These are phyloP conservation scores for Saturnia japonica DNA, from an alignment of 2,888 invertebrate species.

Conservation along the genomic window DNA sequence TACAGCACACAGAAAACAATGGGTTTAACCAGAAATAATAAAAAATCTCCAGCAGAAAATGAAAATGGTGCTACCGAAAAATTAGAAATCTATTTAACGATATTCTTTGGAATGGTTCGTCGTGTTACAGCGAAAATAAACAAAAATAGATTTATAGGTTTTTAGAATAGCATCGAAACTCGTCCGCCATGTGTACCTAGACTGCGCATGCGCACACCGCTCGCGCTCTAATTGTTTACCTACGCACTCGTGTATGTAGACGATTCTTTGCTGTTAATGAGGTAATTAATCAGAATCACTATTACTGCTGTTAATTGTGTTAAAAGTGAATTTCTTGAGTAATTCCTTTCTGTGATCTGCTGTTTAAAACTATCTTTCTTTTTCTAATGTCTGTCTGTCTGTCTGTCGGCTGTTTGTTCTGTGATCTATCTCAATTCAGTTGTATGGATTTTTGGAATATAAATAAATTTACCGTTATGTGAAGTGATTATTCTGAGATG, in stretches of 20 bases:
- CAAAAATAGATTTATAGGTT: constrained; percentile 4
- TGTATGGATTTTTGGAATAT: background rate
- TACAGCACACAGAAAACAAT: too few relatives aligned
- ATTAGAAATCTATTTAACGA: constrained; percentile 2
- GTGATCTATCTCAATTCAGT: background rate
- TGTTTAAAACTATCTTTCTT: background rate
- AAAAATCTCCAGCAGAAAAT: background rate
- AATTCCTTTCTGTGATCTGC: background rate
- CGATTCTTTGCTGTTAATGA: constrained; percentile 8
- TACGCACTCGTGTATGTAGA: background rate
- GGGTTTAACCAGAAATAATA: too few relatives aligned
- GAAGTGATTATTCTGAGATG: background rate
- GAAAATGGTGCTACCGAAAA: background rate
- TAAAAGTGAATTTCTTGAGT: constrained; percentile 8
- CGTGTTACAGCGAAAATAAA: background rate
- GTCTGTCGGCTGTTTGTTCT: background rate
- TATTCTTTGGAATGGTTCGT: constrained; percentile 5
- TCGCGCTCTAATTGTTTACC: constrained; percentile 4
- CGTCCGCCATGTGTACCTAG: background rate
- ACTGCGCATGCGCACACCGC: background rate
- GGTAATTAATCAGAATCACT: constrained; percentile 7
- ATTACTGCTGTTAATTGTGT: background rate
- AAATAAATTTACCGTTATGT: background rate
- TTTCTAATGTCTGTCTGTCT: background rate
- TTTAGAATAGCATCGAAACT: background rate